Conservation (phyloP, 2,888 invertebrate genomes). For the Lycaena phlaeas region DNA sequence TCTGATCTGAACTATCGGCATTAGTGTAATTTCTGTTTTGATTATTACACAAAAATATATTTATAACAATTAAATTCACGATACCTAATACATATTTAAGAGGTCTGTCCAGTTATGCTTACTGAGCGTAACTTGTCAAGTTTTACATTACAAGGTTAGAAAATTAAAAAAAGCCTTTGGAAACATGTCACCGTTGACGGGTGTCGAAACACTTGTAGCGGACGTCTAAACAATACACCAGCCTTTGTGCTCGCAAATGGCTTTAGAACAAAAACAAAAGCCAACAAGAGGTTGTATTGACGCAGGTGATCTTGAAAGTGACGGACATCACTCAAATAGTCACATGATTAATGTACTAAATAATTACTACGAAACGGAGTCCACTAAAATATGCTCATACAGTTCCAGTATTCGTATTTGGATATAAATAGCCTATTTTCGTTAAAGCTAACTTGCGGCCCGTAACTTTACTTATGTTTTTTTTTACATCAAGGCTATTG, state of each 20-base stretch:
- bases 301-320: constrained; percentile 49
- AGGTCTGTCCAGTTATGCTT: background rate
- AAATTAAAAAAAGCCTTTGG: constrained; percentile 41
- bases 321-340: constrained; percentile 37
- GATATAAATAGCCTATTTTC: too few species aligned
- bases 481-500: too few species aligned
- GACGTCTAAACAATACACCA: constrained; percentile 43
- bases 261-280: constrained; percentile 53
- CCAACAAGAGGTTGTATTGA: constrained; percentile 48
- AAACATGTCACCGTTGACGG: constrained; percentile 55
- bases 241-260: constrained; percentile 44
- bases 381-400: too few species aligned
- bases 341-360: constrained; percentile 49
- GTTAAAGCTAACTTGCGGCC: too few species aligned
- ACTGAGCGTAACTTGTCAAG: constrained; percentile 8
- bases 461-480: too few species aligned
- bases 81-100: too few species aligned
- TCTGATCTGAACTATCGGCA: too few species aligned
- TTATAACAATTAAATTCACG: too few species aligned
- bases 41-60: too few species aligned
- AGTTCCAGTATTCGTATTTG: too few species aligned
- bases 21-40: too few species aligned
- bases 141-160: constrained; percentile 32
- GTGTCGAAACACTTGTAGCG: constrained; percentile 57
- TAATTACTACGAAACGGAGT: too few species aligned